A percentile compares a stretch with the other conserved stretches of the same genome.
phyloP scores from a whole-genome alignment of 1,140 invertebrate species.

The Eumeta japonica region DNA sequence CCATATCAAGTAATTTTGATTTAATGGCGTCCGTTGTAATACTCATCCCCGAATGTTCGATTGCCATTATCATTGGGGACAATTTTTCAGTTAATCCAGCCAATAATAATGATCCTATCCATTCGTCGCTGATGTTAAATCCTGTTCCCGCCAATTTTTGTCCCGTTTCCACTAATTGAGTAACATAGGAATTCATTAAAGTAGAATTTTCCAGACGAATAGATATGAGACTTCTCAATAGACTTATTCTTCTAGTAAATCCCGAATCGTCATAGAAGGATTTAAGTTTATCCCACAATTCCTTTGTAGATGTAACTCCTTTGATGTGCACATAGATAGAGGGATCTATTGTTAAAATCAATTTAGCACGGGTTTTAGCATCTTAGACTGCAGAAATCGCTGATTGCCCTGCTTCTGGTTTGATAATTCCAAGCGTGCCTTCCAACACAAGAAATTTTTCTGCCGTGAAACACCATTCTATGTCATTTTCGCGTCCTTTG shows the following conservation, averaged over 20 bases:
- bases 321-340: conserved; percentile 18
- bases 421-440: conserved; percentile 3
- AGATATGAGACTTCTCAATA: conserved; percentile 13
- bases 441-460: conserved; percentile 5
- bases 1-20: conserved; percentile 14
- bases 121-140: conserved; percentile 17
- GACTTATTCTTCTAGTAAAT: conserved; percentile 13
- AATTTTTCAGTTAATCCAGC: conserved; percentile 23
- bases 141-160: conserved; percentile 16
- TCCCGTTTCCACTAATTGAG: conserved; percentile 7
- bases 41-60: conserved; percentile 15
- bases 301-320: conserved; percentile 11
- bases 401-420: too few species aligned
- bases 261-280: conserved; percentile 11
- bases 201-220: conserved; percentile 11
- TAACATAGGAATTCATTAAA: conserved; percentile 9
- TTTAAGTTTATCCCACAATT: conserved; percentile 20
- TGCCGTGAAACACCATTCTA: conserved; percentile 5
- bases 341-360: conserved; percentile 3
- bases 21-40: conserved; percentile 16
- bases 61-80: conserved; percentile 34
- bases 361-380: background rate
- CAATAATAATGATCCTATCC: conserved; percentile 24
- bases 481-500: conserved; percentile 5
- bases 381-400: too few species aligned